Conservation (phyloP, 2,113 vertebrate species). For the Dasyurus viverrinus region DNA sequence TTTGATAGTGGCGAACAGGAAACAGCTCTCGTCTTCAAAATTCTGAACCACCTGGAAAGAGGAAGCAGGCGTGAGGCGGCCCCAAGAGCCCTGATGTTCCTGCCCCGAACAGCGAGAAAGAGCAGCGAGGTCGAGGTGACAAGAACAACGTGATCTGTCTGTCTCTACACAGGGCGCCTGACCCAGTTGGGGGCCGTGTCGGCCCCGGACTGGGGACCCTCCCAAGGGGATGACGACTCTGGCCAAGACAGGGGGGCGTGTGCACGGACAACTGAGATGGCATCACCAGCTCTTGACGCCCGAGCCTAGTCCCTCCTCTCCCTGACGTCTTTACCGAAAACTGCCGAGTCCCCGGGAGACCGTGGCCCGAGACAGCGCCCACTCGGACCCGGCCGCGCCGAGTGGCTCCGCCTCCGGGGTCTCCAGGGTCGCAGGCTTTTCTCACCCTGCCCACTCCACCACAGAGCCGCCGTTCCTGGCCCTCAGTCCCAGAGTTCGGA, state of each 20-base stretch:
- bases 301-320: too few species aligned
- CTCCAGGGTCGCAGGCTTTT: not conserved
- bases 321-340: too few species aligned
- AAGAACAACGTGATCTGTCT: not conserved
- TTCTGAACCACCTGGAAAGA: constrained; percentile 95
- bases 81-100: not conserved
- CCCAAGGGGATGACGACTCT: too few species aligned
- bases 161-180: not conserved
- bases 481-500: not conserved
- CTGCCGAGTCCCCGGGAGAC: too few species aligned
- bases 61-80: constrained; percentile 51
- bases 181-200: too few species aligned
- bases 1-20: constrained; percentile 95
- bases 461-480: not conserved
- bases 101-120: not conserved
- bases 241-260: too few species aligned
- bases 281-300: too few species aligned
- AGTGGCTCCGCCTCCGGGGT: too few species aligned
- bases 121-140: too few species aligned
- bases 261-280: too few species aligned
- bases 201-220: not conserved
- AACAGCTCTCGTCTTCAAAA: constrained; percentile 96
- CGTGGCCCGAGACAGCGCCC: too few species aligned
- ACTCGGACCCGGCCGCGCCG: too few species aligned
- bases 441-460: not conserved